phyloP scores from a whole-genome alignment of 2,797 vertebrate genomes.

The Dicrostonyx torquatus region DNA sequence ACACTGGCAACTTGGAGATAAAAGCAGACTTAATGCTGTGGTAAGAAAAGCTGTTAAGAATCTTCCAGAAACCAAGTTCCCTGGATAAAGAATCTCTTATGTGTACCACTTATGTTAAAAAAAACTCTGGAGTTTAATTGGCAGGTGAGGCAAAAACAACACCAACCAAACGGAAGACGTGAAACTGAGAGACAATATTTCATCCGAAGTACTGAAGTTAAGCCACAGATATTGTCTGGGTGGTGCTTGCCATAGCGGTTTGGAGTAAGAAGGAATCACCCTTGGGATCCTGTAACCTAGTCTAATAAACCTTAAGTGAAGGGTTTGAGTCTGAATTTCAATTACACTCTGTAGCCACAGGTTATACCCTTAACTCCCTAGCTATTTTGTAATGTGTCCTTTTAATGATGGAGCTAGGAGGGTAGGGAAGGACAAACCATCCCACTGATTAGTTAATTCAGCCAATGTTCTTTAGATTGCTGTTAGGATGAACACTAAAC shows the following conservation, averaged over 20 bases:
- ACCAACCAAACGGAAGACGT: background rate
- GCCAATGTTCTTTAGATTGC: background rate
- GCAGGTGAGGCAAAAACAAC: constrained; percentile 30
- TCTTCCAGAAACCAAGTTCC: constrained; percentile 14
- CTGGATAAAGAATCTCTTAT: constrained; percentile 42
- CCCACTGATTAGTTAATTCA: constrained; percentile 48
- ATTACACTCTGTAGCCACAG: constrained; percentile 53
- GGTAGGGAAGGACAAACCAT: background rate
- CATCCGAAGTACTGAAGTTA: constrained; percentile 9
- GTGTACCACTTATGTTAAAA: background rate
- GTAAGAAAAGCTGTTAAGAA: background rate
- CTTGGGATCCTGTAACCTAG: constrained; percentile 60
- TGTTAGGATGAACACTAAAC: background rate
- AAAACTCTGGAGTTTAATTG: constrained; percentile 29
- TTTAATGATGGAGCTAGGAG: constrained; percentile 43
- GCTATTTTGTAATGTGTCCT: constrained; percentile 37
- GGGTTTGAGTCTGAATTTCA: constrained; percentile 51
- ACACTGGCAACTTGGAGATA: background rate
- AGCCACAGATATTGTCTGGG: constrained; percentile 23
- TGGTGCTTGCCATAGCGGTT: constrained; percentile 25
- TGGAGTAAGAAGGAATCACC: constrained; percentile 61
- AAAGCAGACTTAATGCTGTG: background rate
- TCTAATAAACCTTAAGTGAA: constrained; percentile 73
- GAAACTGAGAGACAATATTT: constrained; percentile 12
- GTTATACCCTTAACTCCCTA: constrained; percentile 47